Evolutionary conservation across 2,888 invertebrate genomes (phyloP).

Genomic region (Homarus gammarus): DNA sequence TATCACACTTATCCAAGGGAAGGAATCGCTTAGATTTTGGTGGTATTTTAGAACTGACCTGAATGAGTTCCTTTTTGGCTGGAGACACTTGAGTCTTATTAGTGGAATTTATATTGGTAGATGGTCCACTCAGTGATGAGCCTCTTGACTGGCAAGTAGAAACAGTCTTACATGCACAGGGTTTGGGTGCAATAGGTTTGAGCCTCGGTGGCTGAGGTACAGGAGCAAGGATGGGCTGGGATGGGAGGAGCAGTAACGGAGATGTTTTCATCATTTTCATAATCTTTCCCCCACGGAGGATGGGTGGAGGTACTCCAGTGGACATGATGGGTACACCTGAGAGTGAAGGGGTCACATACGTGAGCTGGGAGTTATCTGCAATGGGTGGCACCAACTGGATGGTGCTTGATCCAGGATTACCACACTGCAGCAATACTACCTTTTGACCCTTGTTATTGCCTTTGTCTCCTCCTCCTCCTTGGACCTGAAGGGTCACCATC

Average conservation of each 20-base stretch:
- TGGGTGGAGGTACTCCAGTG: conserved; percentile 64
- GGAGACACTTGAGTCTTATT: conserved; percentile 40
- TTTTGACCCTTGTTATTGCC: conserved; percentile 38
- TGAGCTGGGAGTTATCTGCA: conserved; percentile 58
- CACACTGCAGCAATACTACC: conserved; percentile 60
- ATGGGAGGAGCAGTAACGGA: conserved; percentile 52
- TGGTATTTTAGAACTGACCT: conserved; percentile 3
- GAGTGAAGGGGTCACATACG: conserved; percentile 67
- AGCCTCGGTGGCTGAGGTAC: conserved; percentile 37
- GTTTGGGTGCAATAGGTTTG: conserved; percentile 72
- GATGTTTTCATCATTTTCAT: conserved; percentile 63
- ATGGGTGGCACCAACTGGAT: conserved; percentile 63
- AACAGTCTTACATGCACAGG: conserved; percentile 59
- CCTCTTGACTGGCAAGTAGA: neutral
- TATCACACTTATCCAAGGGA: conserved; percentile 34
- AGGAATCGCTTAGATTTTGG: conserved; percentile 31
- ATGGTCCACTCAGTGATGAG: neutral
- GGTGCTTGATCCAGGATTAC: conserved; percentile 54
- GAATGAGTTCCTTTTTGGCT: conserved; percentile 33
- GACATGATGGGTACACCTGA: conserved; percentile 73
- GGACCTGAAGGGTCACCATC: conserved; percentile 59
- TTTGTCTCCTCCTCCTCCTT: conserved; percentile 35
- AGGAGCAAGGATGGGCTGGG: conserved; percentile 43
- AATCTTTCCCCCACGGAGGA: conserved; percentile 54
- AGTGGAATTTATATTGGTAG: neutral